phyloP scores from a whole-genome alignment of 2,113 vertebrate genomes.

The Hoplias malabaricus region DNA sequence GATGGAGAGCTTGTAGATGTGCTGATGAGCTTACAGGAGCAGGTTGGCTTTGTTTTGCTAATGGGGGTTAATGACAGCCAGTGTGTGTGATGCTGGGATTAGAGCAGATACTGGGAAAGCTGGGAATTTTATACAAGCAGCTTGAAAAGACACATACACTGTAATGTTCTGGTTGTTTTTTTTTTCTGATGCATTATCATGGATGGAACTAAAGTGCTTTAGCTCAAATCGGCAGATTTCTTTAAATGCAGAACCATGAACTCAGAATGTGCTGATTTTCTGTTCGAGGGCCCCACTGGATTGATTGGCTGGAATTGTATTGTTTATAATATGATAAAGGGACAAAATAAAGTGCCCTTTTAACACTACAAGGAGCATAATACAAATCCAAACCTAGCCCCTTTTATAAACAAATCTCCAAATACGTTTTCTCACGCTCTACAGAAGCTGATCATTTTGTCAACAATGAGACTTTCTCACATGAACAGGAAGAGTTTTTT shows the following conservation, averaged over 20 bases:
- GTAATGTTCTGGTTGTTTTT: not conserved
- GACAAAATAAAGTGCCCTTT: not conserved
- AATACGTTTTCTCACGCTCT: not conserved
- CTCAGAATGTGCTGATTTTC: too few relatives aligned
- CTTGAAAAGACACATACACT: too few relatives aligned
- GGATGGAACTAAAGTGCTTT: too few relatives aligned
- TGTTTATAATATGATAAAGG: not conserved
- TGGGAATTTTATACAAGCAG: not conserved
- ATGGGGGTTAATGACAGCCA: conserved; percentile 45
- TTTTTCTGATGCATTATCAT: too few relatives aligned
- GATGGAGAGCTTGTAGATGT: conserved; percentile 36
- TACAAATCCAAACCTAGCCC: not conserved
- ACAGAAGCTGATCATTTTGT: conserved; percentile 23
- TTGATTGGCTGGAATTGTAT: not conserved
- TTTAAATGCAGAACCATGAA: too few relatives aligned
- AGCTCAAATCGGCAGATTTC: too few relatives aligned
- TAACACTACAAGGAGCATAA: not conserved
- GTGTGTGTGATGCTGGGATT: conserved; percentile 21
- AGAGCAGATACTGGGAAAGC: conserved; percentile 19
- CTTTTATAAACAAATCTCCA: not conserved
- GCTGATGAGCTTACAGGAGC: conserved; percentile 45
- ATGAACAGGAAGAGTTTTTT: conserved; percentile 39
- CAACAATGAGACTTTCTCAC: conserved; percentile 22
- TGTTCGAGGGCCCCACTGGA: too few relatives aligned
- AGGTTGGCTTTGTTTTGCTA: conserved; percentile 50